phyloP scores from a whole-genome alignment of 2,888 invertebrate species.

The Gasteruption jaculator region DNA sequence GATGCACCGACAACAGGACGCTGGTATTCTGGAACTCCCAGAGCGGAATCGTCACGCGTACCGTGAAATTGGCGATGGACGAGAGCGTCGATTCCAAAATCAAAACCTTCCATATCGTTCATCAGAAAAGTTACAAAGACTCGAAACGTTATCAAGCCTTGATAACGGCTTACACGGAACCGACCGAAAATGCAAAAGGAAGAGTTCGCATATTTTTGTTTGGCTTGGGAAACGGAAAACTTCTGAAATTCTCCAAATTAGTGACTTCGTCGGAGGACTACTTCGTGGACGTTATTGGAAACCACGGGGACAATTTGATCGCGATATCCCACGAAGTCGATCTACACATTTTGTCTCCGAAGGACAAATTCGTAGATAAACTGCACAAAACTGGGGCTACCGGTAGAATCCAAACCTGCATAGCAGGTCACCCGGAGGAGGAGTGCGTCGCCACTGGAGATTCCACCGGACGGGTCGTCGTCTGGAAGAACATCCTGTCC shows the following conservation, averaged over 20 bases:
- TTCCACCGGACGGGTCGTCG: conserved; percentile 59
- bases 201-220: conserved; percentile 28
- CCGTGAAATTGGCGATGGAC: conserved; percentile 49
- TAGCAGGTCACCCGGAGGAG: conserved; percentile 65
- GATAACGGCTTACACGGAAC: conserved; percentile 33
- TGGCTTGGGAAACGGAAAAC: conserved; percentile 36
- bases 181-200: conserved; percentile 9
- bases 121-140: conserved; percentile 28
- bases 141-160: conserved; percentile 31
- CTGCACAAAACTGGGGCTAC: conserved; percentile 36
- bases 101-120: conserved; percentile 42
- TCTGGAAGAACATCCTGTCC: conserved; percentile 58
- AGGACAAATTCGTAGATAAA: conserved; percentile 32
- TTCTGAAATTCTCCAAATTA: conserved; percentile 27
- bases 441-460: conserved; percentile 67
- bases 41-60: conserved; percentile 54
- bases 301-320: conserved; percentile 43
- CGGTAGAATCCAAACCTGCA: conserved; percentile 56
- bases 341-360: conserved; percentile 40
- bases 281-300: conserved; percentile 44
- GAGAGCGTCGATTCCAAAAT: conserved; percentile 30
- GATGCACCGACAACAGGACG: conserved; percentile 57
- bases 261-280: no score
- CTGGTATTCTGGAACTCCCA: conserved; percentile 58
- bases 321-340: conserved; percentile 36